These are phyloP conservation scores for Listronotus oregonensis DNA, from an alignment of 1,140 invertebrate genomes.

Conservation along the genomic window DNA sequence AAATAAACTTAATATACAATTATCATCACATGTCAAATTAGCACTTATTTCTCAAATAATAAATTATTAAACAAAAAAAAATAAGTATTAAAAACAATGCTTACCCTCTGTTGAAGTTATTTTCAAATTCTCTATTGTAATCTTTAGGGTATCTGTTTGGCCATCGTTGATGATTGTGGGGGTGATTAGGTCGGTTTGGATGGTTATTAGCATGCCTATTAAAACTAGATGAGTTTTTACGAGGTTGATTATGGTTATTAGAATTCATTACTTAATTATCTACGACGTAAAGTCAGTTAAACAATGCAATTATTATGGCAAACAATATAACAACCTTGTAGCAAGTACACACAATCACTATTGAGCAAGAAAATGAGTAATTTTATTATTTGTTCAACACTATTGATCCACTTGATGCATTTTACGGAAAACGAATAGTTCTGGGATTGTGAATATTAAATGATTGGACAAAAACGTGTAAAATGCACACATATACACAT, in stretches of 20 bases:
- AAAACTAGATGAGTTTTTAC: conserved; percentile 54
- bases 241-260: conserved; percentile 54
- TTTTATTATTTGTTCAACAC: conserved; percentile 38
- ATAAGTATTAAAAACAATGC: conserved; percentile 14
- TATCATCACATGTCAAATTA: too few species aligned
- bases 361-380: conserved; percentile 49
- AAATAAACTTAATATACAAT: too few species aligned
- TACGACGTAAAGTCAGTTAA: conserved; percentile 30
- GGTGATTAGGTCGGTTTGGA: conserved; percentile 45
- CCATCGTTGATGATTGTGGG: conserved; percentile 53
- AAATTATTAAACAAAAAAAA: too few species aligned
- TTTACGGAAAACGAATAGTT: conserved; percentile 2
- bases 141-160: conserved; percentile 54
- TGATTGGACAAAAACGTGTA: background rate
- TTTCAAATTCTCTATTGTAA: conserved; percentile 53
- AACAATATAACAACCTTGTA: conserved; percentile 48
- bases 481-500: conserved; percentile 18
- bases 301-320: conserved; percentile 28
- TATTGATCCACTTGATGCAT: conserved; percentile 34
- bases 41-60: too few species aligned
- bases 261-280: conserved; percentile 48
- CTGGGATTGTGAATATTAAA: background rate
- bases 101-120: conserved; percentile 54
- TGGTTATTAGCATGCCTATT: conserved; percentile 52
- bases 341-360: conserved; percentile 46